Evolutionary conservation across 1,140 invertebrate genomes (phyloP), one percentile per base, ranked within the genome.

Genomic region (Alviniconcha marisindica): DNA sequence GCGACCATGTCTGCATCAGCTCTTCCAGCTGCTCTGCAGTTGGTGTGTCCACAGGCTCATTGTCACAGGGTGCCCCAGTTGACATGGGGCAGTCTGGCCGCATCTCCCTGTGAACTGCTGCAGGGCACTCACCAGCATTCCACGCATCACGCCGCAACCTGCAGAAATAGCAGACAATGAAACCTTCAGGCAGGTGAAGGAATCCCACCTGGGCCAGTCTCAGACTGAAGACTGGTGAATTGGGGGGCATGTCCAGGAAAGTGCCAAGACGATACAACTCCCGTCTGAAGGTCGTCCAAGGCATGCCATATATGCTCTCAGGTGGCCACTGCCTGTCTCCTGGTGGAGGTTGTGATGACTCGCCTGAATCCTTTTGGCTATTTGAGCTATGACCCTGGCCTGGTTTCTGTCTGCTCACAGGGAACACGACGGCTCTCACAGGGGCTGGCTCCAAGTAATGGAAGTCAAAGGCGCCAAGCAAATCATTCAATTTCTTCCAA

Each of bases 171-270:
- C 89, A 90, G 33, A 76, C 69, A 0, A 89, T 86, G 2, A 24
- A 18, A 24, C 81, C 84, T 48, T 84, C 82, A 40, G 21, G 66
- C 4, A 28, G 28, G 56, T 82, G 86, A 51, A 81, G 85, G 85
- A 89, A 88, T 31, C 88, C 88, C 82, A 97, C 97, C 85, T 96
- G 95, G 56, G 96, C 96, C 31, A 99, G 93, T 74, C 96, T 94
- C 73, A 95, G 94, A 15, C 96, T 96, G 83, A 95, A 95, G 88
- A 97, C 96, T 77, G 95, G 95, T 91, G 96, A 95, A 44, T 77
- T 40, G 51, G 79, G 21, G 24, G 87, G 82, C 87, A 91, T 90
- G 33, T 95, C 94, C 69, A 93, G 93, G 91, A 96, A 98, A 3
- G 95, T 96, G 84, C 94, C 93, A 33, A 97, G 89, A 44, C 97